phyloP scores from a whole-genome alignment of 2,113 vertebrate genomes.

The Dasyornis broadbenti region DNA sequence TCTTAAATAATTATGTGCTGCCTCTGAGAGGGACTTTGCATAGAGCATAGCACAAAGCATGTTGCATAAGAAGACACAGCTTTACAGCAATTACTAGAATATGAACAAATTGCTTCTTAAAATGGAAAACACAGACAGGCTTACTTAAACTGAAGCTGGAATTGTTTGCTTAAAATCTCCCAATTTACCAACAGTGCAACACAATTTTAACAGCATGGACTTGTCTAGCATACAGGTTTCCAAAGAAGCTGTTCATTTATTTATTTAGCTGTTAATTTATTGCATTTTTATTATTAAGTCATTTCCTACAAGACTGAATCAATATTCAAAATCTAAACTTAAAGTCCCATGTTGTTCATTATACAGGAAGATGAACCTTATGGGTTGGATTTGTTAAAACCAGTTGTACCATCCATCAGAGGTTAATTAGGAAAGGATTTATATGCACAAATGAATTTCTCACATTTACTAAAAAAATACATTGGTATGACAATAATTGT shows the following conservation, averaged over 20 bases:
- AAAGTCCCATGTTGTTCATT: not conserved
- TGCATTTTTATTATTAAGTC: conserved; percentile 15
- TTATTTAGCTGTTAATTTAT: not conserved
- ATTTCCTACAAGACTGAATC: conserved; percentile 14
- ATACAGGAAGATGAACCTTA: conserved; percentile 43
- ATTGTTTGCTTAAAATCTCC: not conserved
- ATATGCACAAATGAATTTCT: not conserved
- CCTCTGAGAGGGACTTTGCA: not conserved
- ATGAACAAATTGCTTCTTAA: not conserved
- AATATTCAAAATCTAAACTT: conserved; percentile 36
- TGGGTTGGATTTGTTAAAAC: conserved; percentile 37
- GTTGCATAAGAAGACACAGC: not conserved
- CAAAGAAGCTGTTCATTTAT: not conserved
- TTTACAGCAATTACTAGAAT: not conserved
- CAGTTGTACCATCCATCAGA: conserved; percentile 40
- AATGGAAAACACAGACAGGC: not conserved
- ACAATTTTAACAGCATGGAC: not conserved
- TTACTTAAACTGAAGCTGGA: not conserved
- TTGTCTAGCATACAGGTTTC: not conserved
- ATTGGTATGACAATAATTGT: not conserved
- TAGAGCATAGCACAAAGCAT: not conserved
- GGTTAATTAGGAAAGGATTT: conserved; percentile 32
- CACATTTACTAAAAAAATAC: not conserved
- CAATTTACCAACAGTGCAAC: not conserved
- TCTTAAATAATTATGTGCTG: not conserved